A percentile compares a stretch with the other conserved stretches of the same genome.
Evolutionary conservation across 2,113 vertebrate genomes (phyloP).

Genomic region (Piaya cayana): DNA sequence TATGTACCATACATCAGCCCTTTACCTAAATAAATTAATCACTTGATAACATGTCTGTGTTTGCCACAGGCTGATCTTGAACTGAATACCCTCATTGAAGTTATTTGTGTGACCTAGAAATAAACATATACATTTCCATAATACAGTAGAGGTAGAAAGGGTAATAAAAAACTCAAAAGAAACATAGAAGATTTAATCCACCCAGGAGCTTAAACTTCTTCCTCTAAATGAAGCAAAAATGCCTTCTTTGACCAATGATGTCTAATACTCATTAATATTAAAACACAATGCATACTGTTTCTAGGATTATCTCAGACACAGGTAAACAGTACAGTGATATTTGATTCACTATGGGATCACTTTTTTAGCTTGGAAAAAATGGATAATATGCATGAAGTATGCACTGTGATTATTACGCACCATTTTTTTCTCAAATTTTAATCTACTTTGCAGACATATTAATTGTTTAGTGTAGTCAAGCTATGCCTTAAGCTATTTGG

Average conservation of each 20-base stretch:
- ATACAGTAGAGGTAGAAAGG: not conserved
- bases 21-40: not conserved
- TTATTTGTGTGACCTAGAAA: not conserved
- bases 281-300: not conserved
- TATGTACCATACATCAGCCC: not conserved
- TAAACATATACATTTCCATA: not conserved
- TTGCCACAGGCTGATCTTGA: not conserved
- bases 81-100: not conserved
- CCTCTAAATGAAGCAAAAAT: not conserved
- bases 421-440: not conserved
- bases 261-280: not conserved
- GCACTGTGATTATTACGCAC: not conserved
- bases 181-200: not conserved
- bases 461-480: not conserved
- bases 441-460: not conserved
- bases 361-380: not conserved
- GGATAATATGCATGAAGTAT: not conserved
- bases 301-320: not conserved
- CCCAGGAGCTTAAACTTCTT: not conserved
- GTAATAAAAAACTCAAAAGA: not conserved
- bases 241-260: not conserved
- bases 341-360: fast-evolving
- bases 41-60: not conserved
- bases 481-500: not conserved
- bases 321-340: not conserved